Base-by-base conservation (phyloP, 2,888 invertebrate species). In the Drosophila affinis region DNA sequence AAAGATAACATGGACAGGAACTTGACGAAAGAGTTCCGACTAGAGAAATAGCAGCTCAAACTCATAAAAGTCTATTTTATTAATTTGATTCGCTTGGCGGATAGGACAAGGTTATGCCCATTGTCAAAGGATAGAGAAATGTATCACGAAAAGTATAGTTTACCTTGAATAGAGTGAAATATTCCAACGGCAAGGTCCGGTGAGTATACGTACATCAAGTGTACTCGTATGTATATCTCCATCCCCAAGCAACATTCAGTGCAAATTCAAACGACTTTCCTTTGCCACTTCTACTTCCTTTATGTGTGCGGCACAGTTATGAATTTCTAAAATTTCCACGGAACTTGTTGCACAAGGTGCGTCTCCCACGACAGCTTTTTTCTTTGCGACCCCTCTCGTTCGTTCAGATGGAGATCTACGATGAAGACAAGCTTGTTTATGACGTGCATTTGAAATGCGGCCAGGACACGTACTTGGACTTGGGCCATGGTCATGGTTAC, bases 391-490 rank as follows among this genome's bases (percentile, higher is more conserved):
- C 29, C 32, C 9, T 9, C 10, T 32, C 32, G 10, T 32, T 32
- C 32, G 3, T 10, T 3, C 32, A 10, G 32, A 9, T 10, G 32
- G 32, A 32, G 32, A 32, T 9, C 32, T 32, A 10, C 32, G 44
- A 45, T 71, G 72, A 14, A 39, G n/a, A 58, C 71, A 67, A 29
- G 58, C 72, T 72, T 72, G 72, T 72, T 72, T 72, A 59, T 72
- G 65, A 64, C 72, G 64, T 52, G 55, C 64, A 56, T 64, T 64
- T 64, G 58, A 62, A 71, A 71, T 65, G 73, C 45, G 65, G 49
- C 62, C 62, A 64, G 67, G 67, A 68, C 54, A 68, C 45, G 17
- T 46, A 32, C 55, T 18, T 18, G 9, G 60, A 47, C 58, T 46
- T 44, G 46, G 45, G 49, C 56, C 61, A 24, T 60, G 75, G 70